Evolutionary conservation across 2,113 vertebrate species (phyloP).

Genomic region (Macquaria australasica): DNA sequence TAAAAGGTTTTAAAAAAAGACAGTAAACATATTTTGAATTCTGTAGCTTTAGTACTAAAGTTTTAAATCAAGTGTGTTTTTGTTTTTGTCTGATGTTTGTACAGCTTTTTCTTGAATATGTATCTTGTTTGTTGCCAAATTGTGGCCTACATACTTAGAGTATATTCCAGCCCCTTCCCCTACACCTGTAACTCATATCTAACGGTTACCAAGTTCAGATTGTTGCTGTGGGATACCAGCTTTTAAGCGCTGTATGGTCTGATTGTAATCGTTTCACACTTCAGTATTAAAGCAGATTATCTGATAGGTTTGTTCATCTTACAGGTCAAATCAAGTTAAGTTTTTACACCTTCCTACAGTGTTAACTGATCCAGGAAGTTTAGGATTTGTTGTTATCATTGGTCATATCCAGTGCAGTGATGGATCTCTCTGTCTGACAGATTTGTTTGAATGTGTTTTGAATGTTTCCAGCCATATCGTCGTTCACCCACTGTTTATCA

Average conservation of each 20-base stretch:
- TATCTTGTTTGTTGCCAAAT: constrained; percentile 89
- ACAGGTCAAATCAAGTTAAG: constrained; percentile 34
- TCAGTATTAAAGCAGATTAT: constrained; percentile 50
- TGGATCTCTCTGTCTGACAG: constrained; percentile 63
- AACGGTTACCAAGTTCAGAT: constrained; percentile 53
- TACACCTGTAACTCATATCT: constrained; percentile 63
- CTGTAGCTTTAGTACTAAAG: constrained; percentile 87
- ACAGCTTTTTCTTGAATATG: constrained; percentile 86
- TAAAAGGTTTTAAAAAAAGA: constrained; percentile 66
- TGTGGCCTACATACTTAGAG: constrained; percentile 84
- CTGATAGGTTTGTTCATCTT: constrained; percentile 28
- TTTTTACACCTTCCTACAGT: constrained; percentile 57
- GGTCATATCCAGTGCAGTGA: constrained; percentile 70
- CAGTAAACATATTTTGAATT: constrained; percentile 84
- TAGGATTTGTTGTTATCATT: constrained; percentile 38
- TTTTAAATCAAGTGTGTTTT: constrained; percentile 85
- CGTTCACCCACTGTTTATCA: constrained; percentile 46
- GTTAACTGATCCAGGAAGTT: constrained; percentile 46
- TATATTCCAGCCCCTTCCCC: constrained; percentile 64
- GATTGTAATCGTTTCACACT: constrained; percentile 65
- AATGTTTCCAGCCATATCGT: constrained; percentile 70
- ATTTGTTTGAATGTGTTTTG: constrained; percentile 76
- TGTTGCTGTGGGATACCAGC: constrained; percentile 58
- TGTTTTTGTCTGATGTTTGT: constrained; percentile 84
- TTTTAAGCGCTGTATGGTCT: constrained; percentile 60